Percentiles rank a stretch among this genome's conserved stretches.
Conservation (phyloP, 2,113 vertebrate genomes). For the Saimiri boliviensis region DNA sequence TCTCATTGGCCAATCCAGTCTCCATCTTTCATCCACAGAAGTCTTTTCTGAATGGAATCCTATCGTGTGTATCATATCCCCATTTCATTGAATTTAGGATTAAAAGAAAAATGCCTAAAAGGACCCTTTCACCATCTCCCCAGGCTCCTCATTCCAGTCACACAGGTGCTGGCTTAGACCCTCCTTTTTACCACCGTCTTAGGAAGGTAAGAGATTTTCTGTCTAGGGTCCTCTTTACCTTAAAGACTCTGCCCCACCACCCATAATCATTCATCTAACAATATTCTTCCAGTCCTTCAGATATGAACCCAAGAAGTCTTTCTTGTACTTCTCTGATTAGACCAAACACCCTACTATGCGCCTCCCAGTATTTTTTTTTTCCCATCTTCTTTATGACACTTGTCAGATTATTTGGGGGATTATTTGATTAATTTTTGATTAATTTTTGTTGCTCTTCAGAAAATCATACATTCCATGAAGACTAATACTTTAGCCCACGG, state of each 20-base stretch:
- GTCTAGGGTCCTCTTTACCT: background rate
- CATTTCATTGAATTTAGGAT: background rate
- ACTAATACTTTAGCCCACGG: background rate
- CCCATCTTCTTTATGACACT: background rate
- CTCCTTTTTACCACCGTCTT: background rate
- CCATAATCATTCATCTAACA: no score
- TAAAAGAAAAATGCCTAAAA: background rate
- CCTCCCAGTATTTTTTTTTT: background rate
- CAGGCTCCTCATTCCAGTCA: background rate
- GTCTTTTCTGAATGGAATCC: background rate
- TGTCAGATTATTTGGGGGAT: background rate
- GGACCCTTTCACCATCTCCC: background rate
- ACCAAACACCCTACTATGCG: background rate
- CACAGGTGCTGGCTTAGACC: background rate
- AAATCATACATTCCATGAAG: background rate
- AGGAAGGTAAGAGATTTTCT: background rate
- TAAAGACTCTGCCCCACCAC: background rate
- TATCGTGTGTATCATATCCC: accelerated
- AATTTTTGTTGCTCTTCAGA: background rate
- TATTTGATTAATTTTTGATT: background rate
- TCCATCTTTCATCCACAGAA: background rate
- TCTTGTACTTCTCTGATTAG: background rate
- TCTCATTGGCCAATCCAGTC: background rate
- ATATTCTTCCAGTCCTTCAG: background rate
- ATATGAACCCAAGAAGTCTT: background rate